Conservation (phyloP, 1,140 invertebrate genomes). For the Gryon sp. region DNA sequence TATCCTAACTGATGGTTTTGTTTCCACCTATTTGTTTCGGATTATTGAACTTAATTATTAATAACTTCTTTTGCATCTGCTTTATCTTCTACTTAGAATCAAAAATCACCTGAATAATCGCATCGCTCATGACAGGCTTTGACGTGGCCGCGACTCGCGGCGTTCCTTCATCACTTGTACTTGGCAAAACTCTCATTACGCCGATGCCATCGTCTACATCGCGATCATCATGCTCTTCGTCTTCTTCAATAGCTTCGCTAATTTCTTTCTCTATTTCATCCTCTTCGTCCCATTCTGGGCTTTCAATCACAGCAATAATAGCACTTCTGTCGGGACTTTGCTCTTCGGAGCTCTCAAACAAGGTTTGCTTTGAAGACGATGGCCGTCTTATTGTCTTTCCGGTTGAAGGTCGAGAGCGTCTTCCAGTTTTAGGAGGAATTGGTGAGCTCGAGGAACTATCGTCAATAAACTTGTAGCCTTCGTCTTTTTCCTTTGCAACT, state of each 20-base stretch:
- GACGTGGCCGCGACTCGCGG: slow-evolving; percentile 43
- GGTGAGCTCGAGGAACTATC: slow-evolving; percentile 72
- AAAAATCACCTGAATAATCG: slow-evolving; percentile 71
- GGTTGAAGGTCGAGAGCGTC: slow-evolving; percentile 69
- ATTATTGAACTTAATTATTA: slow-evolving; percentile 54
- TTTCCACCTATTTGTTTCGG: slow-evolving; percentile 63
- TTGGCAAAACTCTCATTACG: slow-evolving; percentile 73
- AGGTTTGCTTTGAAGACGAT: slow-evolving; percentile 50
- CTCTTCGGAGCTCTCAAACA: slow-evolving; percentile 75
- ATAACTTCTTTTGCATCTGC: slow-evolving; percentile 3
- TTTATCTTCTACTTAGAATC: slow-evolving; percentile 48
- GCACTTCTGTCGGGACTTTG: slow-evolving; percentile 73
- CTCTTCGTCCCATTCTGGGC: slow-evolving; percentile 76
- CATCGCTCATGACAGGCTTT: slow-evolving; percentile 62
- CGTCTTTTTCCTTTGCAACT: not conserved
- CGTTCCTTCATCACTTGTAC: slow-evolving; percentile 75
- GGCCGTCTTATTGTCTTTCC: slow-evolving; percentile 63
- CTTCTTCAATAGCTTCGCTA: slow-evolving; percentile 60
- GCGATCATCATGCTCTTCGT: slow-evolving; percentile 71
- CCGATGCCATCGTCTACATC: slow-evolving; percentile 70
- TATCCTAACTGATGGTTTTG: slow-evolving; percentile 62
- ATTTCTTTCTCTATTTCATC: slow-evolving; percentile 74
- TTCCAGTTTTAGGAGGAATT: slow-evolving; percentile 49
- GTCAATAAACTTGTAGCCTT: slow-evolving; percentile 68
- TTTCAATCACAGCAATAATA: slow-evolving; percentile 77